Evolutionary conservation across 2,797 vertebrate species (phyloP), one percentile per base, ranked within the genome.

Genomic region (Melanotaenia boesemani): DNA sequence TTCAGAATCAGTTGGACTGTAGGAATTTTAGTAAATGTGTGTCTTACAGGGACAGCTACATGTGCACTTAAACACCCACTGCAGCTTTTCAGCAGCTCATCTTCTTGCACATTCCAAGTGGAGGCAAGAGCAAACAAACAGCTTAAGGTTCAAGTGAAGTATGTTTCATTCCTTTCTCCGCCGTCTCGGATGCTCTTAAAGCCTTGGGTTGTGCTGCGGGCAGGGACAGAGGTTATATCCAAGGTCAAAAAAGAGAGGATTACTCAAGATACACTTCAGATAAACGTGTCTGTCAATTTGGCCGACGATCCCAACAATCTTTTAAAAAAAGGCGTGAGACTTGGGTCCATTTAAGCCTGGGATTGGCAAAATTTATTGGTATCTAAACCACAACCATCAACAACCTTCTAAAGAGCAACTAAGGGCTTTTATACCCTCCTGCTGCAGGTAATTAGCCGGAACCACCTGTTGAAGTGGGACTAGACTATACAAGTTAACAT

Each of bases 41-140:
- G 50, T 48, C 44, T 68, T 67, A 46, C 62, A 62, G 68, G 70
- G 64, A 77, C 59, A 24, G 76, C 59, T 48, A 20, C n/a, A 24
- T 82, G 83, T 83, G 86, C 83, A 57, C 77, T 66, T 71, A 24
- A 22, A 67, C 81, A 85, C 83, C 81, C 86, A 52, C 83, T 80
- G 79, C 82, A 77, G 86, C 85, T 84, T 91, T 88, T 88, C 88
- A 85, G 74, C 85, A 81, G 84, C 81, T 92, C 78, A 81, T 89
- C 87, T 80, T 77, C 78, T 71, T 44, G 75, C 86, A 89, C 90
- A 92, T 92, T 93, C 90, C 90, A 84, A 82, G 83, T 52, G 67
- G 82, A 89, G 81, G 83, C 85, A 89, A 89, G 81, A 76, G 89
- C 91, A 93, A 93, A 91, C 89, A 92, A 91, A 89, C 76, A 88